Evolutionary conservation across 2,113 vertebrate species (phyloP).

Genomic region (Potamarius usumacintae): DNA sequence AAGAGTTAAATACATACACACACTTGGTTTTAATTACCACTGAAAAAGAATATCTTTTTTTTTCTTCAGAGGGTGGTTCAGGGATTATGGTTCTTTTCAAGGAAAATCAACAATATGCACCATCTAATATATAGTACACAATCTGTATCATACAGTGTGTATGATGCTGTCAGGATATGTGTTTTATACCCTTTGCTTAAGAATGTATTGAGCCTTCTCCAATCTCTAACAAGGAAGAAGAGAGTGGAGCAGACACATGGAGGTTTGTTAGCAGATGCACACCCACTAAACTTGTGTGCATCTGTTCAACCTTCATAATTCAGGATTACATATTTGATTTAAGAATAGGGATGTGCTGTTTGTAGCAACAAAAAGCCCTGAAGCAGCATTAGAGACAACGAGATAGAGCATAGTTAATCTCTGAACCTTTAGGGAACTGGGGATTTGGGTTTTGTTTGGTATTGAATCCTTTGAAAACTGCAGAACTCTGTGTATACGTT

Average conservation of each 20-base stretch:
- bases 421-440: background rate
- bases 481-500: background rate
- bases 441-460: constrained; percentile 5
- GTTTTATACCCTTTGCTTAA: background rate
- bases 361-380: background rate
- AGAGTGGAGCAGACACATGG: background rate
- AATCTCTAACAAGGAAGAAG: constrained; percentile 21
- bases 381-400: background rate
- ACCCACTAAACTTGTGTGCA: constrained; percentile 20
- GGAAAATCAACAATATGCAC: background rate
- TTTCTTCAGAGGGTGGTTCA: background rate
- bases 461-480: background rate
- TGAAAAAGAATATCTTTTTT: constrained; percentile 8
- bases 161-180: too few species aligned
- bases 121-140: background rate
- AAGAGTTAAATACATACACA: constrained; percentile 18
- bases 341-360: background rate
- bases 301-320: constrained; percentile 42
- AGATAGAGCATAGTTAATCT: background rate
- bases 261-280: constrained; percentile 21
- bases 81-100: background rate
- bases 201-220: background rate
- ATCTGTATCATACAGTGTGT: background rate
- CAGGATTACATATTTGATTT: constrained; percentile 19
- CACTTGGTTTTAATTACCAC: constrained; percentile 49